Conservation (phyloP, 2,113 vertebrate genomes). For the Hystrix cristata region DNA sequence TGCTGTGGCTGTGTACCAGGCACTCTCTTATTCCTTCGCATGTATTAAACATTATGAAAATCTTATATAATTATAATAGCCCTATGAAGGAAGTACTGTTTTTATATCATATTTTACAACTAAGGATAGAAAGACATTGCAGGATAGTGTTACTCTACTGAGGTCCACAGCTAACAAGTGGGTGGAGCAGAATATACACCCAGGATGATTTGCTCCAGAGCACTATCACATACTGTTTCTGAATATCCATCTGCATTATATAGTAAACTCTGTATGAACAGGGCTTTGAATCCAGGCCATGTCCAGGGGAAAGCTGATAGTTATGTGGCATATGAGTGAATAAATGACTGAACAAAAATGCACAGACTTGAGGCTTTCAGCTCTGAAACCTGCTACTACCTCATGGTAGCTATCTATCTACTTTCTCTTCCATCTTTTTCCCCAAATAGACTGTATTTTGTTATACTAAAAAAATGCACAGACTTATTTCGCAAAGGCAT, state of each 20-base stretch:
- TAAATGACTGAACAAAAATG: neutral
- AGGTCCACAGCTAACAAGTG: neutral
- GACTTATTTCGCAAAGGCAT: neutral
- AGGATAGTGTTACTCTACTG: neutral
- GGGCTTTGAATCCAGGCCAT: neutral
- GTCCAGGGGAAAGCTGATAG: neutral
- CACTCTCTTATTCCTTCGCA: neutral
- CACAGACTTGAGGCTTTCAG: neutral
- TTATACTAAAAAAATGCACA: neutral
- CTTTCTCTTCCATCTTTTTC: too few relatives aligned
- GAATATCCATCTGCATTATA: neutral
- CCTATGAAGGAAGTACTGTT: neutral
- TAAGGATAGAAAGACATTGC: neutral
- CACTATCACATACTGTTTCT: neutral
- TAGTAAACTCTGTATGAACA: neutral
- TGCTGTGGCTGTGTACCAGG: neutral
- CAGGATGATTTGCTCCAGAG: neutral
- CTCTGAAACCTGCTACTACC: too few relatives aligned
- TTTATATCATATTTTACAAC: conserved; percentile 23
- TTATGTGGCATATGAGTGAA: neutral
- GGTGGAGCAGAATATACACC: neutral
- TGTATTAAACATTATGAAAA: neutral
- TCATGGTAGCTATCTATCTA: too few relatives aligned
- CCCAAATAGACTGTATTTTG: too few relatives aligned
- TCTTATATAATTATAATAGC: neutral